Evolutionary conservation across 2,113 vertebrate genomes (phyloP).

Genomic region (Myiopsitta monachus): DNA sequence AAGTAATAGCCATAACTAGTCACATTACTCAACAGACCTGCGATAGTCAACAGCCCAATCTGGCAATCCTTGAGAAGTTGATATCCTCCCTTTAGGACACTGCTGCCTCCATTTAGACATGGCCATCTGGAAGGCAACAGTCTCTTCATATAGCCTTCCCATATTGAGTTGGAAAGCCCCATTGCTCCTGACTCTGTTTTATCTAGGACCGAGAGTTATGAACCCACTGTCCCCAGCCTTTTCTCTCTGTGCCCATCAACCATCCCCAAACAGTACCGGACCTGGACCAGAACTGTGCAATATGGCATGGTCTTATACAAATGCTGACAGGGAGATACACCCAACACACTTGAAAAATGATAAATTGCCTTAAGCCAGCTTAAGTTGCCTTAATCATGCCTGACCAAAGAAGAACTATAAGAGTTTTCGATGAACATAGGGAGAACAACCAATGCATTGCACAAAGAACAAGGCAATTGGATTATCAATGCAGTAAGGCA

Average conservation of each 20-base stretch:
- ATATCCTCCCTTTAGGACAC: background rate
- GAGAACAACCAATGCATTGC: background rate
- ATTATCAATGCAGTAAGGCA: background rate
- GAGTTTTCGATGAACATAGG: background rate
- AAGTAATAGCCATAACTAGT: background rate
- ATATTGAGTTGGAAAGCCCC: background rate
- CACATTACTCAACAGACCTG: background rate
- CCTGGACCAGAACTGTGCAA: background rate
- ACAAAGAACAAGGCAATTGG: background rate
- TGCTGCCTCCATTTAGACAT: background rate
- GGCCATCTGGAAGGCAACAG: background rate
- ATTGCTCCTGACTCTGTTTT: background rate
- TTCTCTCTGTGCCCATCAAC: background rate
- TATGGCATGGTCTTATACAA: background rate
- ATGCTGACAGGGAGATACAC: background rate
- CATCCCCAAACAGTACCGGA: accelerated
- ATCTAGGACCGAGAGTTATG: background rate
- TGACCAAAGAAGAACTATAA: background rate
- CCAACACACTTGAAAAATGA: background rate
- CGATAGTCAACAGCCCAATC: background rate
- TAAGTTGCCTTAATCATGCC: background rate
- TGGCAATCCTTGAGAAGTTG: background rate
- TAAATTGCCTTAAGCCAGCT: background rate
- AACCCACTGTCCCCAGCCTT: background rate
- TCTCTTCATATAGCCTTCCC: background rate